phyloP scores from a whole-genome alignment of 1,140 invertebrate genomes.

The Rhagoletis pomonella region DNA sequence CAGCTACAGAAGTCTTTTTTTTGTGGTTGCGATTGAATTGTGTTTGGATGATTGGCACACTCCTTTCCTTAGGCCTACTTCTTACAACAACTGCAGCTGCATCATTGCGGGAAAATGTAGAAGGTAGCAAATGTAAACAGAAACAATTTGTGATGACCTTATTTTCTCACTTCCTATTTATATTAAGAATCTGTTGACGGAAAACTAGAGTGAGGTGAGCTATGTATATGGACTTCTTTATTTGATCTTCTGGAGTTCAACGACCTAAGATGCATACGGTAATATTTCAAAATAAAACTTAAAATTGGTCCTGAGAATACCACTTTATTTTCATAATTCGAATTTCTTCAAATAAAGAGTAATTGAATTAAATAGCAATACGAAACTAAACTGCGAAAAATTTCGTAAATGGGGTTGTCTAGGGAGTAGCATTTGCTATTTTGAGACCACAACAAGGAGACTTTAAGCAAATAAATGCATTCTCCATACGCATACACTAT shows the following conservation, averaged over 20 bases:
- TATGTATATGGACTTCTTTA: too few species aligned
- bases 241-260: neutral
- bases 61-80: neutral
- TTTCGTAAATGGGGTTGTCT: neutral
- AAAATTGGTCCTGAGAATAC: too few species aligned
- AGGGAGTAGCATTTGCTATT: constrained; percentile 34
- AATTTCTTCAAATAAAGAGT: too few species aligned
- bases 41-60: neutral
- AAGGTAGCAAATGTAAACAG: constrained; percentile 19
- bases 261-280: neutral
- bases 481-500: neutral
- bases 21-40: too few species aligned
- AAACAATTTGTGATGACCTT: constrained; percentile 14
- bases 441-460: constrained; percentile 1
- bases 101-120: neutral
- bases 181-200: neutral
- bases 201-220: neutral
- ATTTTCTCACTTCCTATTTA: neutral
- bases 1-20: neutral
- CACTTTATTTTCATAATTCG: too few species aligned
- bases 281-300: too few species aligned
- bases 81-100: neutral
- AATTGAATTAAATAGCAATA: too few species aligned
- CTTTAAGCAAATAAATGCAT: neutral
- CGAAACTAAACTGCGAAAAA: too few species aligned